A percentile compares a stretch with the other conserved stretches of the same genome.
Conservation (phyloP, 2,113 vertebrate species). For the Planiliza haematocheilus region DNA sequence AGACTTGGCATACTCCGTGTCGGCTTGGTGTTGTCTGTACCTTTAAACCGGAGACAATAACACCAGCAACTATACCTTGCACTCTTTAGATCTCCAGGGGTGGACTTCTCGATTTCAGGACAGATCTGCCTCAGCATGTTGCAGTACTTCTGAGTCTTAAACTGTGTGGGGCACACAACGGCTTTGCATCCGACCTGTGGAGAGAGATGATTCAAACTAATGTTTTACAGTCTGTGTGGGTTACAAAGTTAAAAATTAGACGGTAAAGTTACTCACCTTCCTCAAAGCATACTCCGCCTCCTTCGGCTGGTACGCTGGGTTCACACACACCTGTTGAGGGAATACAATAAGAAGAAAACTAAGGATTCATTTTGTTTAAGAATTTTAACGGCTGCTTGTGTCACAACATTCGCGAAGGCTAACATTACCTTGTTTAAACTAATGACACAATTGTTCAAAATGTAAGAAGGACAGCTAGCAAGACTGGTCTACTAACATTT, state of each 20-base stretch:
- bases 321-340: slow-evolving; percentile 88
- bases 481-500: too few relatives aligned
- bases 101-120: slow-evolving; percentile 87
- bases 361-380: neutral
- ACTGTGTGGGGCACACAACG: slow-evolving; percentile 88
- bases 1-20: too few relatives aligned
- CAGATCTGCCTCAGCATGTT: slow-evolving; percentile 90
- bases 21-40: too few relatives aligned
- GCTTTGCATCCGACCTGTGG: slow-evolving; percentile 91
- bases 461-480: too few relatives aligned
- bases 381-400: too few relatives aligned
- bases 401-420: too few relatives aligned
- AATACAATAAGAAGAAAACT: slow-evolving; percentile 8
- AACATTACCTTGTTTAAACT: too few relatives aligned
- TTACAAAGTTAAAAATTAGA: neutral
- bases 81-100: slow-evolving; percentile 88
- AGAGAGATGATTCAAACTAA: neutral
- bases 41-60: too few relatives aligned
- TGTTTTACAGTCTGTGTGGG: neutral
- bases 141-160: slow-evolving; percentile 91
- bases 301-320: slow-evolving; percentile 90
- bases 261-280: slow-evolving; percentile 81
- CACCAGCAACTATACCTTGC: slow-evolving; percentile 79
- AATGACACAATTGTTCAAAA: too few relatives aligned
- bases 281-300: slow-evolving; percentile 88